phyloP scores from a whole-genome alignment of 1,140 invertebrate species.

The Brachystomella parvula region DNA sequence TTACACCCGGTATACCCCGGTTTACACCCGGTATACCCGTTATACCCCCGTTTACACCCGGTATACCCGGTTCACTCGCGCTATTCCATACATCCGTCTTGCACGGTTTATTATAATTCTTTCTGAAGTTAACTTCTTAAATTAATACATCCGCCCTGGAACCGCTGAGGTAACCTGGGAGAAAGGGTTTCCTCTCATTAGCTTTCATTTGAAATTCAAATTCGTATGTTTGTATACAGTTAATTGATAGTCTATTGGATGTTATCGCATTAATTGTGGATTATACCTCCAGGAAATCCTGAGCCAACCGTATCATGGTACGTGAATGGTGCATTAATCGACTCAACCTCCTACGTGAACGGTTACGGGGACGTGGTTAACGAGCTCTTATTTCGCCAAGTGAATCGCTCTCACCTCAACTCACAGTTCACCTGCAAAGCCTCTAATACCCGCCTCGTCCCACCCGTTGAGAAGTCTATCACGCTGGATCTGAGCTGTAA shows the following conservation, averaged over 20 bases:
- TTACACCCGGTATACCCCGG: no score
- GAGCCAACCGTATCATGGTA: conserved; percentile 46
- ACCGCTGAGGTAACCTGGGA: no score
- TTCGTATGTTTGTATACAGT: not conserved
- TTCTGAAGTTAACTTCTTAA: no score
- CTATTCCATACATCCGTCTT: no score
- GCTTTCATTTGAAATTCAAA: no score
- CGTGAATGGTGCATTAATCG: conserved; percentile 57
- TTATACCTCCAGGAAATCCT: conserved; percentile 28
- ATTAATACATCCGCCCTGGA: no score
- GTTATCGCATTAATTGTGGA: not conserved
- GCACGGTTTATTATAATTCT: no score
- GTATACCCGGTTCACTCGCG: no score
- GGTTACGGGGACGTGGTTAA: conserved; percentile 68
- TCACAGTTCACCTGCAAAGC: conserved; percentile 76
- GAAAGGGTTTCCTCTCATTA: no score
- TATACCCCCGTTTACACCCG: no score
- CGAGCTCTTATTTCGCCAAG: conserved; percentile 63
- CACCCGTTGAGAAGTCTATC: conserved; percentile 63
- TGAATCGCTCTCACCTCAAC: conserved; percentile 67
- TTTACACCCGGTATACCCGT: no score
- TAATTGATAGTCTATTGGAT: not conserved
- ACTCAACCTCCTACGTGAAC: conserved; percentile 49
- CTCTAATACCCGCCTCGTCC: conserved; percentile 67
- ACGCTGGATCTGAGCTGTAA: conserved; percentile 73